Percentiles rank a stretch among this genome's conserved stretches.
Evolutionary conservation across 1,140 invertebrate genomes (phyloP).

Genomic region (Pseudomyrmex dendroicus): DNA sequence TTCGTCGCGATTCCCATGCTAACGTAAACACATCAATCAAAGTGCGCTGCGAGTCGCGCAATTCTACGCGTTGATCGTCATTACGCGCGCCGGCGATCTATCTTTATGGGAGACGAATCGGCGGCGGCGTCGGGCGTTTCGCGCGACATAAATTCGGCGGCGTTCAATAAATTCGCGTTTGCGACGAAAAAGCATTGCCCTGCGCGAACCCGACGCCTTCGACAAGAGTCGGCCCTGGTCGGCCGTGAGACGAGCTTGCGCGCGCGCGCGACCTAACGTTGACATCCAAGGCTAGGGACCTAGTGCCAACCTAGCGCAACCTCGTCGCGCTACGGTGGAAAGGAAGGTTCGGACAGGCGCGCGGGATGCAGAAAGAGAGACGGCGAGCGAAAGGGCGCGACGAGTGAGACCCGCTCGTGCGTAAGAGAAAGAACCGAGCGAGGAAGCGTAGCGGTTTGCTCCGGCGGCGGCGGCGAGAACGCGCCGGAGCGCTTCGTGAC

Average conservation of each 20-base stretch:
- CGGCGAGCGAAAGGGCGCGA: constrained; percentile 50
- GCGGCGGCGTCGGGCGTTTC: not conserved
- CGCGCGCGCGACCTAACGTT: constrained; percentile 64
- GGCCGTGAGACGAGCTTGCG: constrained; percentile 71
- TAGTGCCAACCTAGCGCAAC: constrained; percentile 56
- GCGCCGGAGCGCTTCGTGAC: constrained; percentile 39
- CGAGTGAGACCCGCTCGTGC: no score
- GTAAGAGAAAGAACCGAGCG: not conserved
- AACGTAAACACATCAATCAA: not conserved
- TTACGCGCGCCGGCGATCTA: not conserved
- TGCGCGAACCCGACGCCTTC: constrained; percentile 34
- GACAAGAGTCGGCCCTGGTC: constrained; percentile 43
- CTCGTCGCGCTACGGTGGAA: constrained; percentile 9
- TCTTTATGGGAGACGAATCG: constrained; percentile 19
- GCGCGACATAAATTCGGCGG: not conserved
- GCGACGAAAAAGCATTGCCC: constrained; percentile 42
- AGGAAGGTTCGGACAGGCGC: not conserved
- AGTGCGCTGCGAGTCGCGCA: not conserved
- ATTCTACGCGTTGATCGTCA: not conserved
- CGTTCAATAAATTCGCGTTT: constrained; percentile 49
- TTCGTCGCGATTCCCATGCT: no score
- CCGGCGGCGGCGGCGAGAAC: constrained; percentile 19
- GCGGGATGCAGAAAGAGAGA: constrained; percentile 3
- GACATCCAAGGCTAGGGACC: constrained; percentile 74
- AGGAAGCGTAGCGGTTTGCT: not conserved